Conservation (phyloP, 2,113 vertebrate genomes). For the Rhineura floridana region DNA sequence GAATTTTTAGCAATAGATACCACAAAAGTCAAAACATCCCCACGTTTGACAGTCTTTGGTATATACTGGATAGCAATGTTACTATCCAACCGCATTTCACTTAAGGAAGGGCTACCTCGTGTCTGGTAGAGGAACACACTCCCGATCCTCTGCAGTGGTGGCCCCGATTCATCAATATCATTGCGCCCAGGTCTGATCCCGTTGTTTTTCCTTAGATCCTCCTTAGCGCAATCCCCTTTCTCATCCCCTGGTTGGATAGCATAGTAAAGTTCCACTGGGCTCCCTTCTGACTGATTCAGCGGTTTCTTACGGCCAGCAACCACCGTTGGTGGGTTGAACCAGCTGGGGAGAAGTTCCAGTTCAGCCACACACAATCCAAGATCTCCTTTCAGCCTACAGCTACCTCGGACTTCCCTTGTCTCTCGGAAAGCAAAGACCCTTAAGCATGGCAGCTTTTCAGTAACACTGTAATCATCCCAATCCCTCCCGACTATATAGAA, state of each 20-base stretch:
- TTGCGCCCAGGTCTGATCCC: conserved; percentile 64
- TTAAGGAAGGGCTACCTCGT: conserved; percentile 72
- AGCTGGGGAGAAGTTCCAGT: conserved; percentile 77
- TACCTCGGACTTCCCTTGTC: conserved; percentile 85
- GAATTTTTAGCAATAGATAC: conserved; percentile 83
- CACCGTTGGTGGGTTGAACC: conserved; percentile 82
- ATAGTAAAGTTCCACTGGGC: conserved; percentile 90
- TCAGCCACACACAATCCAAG: conserved; percentile 86
- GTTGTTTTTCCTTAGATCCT: conserved; percentile 60
- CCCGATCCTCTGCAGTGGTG: conserved; percentile 89
- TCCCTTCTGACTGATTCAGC: conserved; percentile 73
- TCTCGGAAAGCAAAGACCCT: conserved; percentile 88
- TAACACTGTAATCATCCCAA: conserved; percentile 76
- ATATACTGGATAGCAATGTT: conserved; percentile 82
- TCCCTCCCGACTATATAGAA: conserved; percentile 88
- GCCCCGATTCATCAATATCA: conserved; percentile 77
- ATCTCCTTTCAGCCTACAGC: conserved; percentile 80
- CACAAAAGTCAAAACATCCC: conserved; percentile 86
- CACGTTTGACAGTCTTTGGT: conserved; percentile 81
- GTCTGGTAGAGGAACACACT: conserved; percentile 88
- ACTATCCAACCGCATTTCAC: conserved; percentile 83
- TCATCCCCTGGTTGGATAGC: conserved; percentile 69
- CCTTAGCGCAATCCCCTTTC: conserved; percentile 74
- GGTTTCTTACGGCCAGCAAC: conserved; percentile 80
- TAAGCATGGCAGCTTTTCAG: conserved; percentile 84